A percentile compares a stretch with the other conserved stretches of the same genome.
Conservation (phyloP, 2,113 vertebrate genomes). For the Sardina pilchardus region DNA sequence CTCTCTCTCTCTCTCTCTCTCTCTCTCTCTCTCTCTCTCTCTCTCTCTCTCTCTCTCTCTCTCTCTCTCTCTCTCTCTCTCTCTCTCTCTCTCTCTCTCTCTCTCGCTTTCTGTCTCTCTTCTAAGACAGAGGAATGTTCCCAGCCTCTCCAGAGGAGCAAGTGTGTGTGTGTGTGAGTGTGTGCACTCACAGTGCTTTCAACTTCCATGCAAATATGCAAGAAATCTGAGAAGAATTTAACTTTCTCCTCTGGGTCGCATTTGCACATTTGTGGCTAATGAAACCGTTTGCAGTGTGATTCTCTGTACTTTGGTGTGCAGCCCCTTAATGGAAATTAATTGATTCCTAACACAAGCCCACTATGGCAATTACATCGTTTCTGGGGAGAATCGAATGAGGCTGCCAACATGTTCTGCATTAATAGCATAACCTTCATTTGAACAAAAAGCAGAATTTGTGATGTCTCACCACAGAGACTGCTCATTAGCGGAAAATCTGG, state of each 20-base stretch:
- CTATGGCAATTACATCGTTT: constrained; percentile 71
- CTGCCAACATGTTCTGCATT: constrained; percentile 65
- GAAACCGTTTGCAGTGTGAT: constrained; percentile 62
- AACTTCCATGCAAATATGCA: constrained; percentile 65
- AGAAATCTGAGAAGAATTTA: constrained; percentile 67
- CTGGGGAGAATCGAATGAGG: constrained; percentile 62
- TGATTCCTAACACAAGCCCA: constrained; percentile 65
- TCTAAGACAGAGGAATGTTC: constrained; percentile 59
- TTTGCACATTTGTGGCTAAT: constrained; percentile 74
- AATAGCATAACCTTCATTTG: constrained; percentile 71
- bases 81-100: not conserved
- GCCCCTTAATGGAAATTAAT: constrained; percentile 75
- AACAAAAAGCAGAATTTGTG: constrained; percentile 61
- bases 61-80: not conserved
- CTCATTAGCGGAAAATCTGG: constrained; percentile 61
- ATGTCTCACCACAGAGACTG: constrained; percentile 55
- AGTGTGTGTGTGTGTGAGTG: constrained; percentile 17
- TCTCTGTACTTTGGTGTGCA: constrained; percentile 58
- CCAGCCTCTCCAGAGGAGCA: constrained; percentile 43
- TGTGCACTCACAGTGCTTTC: constrained; percentile 53
- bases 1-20: constrained; percentile 30
- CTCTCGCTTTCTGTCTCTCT: constrained; percentile 29
- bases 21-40: not conserved
- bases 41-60: not conserved
- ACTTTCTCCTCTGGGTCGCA: constrained; percentile 70